Evolutionary conservation across 2,113 vertebrate species (phyloP), one percentile per base, ranked within the genome.

Genomic region (Todiramphus saurophagus): DNA sequence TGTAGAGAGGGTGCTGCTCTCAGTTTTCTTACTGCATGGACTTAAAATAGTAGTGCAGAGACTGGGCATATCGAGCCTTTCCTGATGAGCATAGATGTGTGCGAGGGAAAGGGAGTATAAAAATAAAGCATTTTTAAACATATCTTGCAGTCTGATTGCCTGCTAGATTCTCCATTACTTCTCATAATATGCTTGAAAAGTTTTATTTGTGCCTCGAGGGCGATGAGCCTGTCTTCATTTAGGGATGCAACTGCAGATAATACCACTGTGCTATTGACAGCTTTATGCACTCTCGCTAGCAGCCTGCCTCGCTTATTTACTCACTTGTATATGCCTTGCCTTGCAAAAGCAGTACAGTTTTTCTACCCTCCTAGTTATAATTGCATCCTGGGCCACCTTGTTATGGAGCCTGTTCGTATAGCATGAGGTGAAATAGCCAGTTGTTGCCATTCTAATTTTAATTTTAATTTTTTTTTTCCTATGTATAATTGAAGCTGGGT

Each of bases 131-230:
- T 88, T 90, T 97, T 95, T 27, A 68, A 95, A 70, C 35, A 13
- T 88, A 23, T 90, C 63, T 94, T 94, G 92, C 87, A 94, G 83
- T 72, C 77, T 97, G 94, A 96, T 97, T 97, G 94, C 94, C 95
- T 95, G 66, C 96, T 96, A 85, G 88, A 97, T 95, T 96, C 53
- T 94, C 94, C 74, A 44, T 97, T 97, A 96, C 95, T 97, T 96
- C 93, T 95, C 95, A 94, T 98, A 97, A 97, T 97, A 97, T 94
- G 95, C 97, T 98, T 97, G 95, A 93, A 95, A 97, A 97, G 93
- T 96, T 98, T 98, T 97, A 97, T 98, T 97, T 96, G 83, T 87
- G 96, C 97, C 96, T 97, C 9, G 92, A 95, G 96, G 95, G 90
- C 43, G 90, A 93, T 95, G 93, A 98, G 96, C 74, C 87, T 97